These are phyloP conservation scores for Betta splendens DNA, from an alignment of 2,797 vertebrate genomes.

Conservation along the genomic window DNA sequence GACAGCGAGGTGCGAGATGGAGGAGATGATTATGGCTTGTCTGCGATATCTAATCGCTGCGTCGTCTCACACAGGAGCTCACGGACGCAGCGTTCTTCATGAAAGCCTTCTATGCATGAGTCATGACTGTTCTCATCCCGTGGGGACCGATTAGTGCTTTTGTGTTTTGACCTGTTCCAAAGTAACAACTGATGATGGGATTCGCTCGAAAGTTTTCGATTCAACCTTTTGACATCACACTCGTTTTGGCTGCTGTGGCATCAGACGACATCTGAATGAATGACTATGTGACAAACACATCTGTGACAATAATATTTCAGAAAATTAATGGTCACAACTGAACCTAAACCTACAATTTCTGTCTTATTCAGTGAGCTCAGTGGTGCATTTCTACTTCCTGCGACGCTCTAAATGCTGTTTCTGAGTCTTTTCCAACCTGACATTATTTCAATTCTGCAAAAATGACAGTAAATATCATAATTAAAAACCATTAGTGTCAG, in stretches of 20 bases:
- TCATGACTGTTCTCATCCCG: conserved; percentile 54
- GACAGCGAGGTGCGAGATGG: conserved; percentile 28
- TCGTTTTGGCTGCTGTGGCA: conserved; percentile 8
- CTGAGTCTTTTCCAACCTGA: conserved; percentile 8
- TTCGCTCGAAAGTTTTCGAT: conserved; percentile 45
- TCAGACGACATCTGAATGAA: conserved; percentile 11
- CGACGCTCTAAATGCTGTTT: conserved; percentile 11
- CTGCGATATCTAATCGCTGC: conserved; percentile 53
- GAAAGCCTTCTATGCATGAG: conserved; percentile 54
- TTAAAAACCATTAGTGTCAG: not conserved
- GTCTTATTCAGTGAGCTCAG: conserved; percentile 6
- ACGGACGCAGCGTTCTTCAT: conserved; percentile 42
- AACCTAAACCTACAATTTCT: conserved; percentile 18
- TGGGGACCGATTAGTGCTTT: conserved; percentile 55
- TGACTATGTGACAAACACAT: conserved; percentile 28
- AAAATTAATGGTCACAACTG: conserved; percentile 19
- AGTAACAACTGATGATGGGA: conserved; percentile 52
- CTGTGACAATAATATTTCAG: conserved; percentile 34
- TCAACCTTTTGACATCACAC: conserved; percentile 21
- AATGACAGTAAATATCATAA: not conserved
- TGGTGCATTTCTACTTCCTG: not conserved
- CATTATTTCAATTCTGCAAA: not conserved
- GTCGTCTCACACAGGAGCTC: conserved; percentile 35
- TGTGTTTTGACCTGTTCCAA: conserved; percentile 44
- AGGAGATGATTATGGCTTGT: conserved; percentile 59